Conservation (phyloP, 2,797 vertebrate genomes). For the Lutra lutra region DNA sequence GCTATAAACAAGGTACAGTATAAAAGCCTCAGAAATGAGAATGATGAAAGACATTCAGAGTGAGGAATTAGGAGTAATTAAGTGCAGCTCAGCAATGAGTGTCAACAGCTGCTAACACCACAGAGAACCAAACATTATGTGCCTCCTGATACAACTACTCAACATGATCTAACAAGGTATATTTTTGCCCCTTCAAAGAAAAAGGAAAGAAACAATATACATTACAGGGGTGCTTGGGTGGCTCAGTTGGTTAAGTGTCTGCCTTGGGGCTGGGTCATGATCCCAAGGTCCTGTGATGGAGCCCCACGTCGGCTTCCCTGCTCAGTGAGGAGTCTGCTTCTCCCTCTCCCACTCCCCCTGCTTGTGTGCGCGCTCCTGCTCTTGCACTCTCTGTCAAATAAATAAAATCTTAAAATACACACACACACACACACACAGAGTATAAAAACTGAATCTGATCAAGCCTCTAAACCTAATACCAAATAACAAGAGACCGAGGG, state of each 20-base stretch:
- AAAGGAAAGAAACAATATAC: not conserved
- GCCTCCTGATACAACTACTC: not conserved
- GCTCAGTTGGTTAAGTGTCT: not conserved
- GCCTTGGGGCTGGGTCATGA: not conserved
- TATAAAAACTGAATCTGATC: constrained; percentile 34
- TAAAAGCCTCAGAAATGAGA: not conserved
- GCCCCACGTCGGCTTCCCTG: too few species aligned
- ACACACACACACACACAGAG: not conserved
- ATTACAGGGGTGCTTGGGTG: not conserved
- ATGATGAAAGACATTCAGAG: constrained; percentile 23
- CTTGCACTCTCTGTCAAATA: too few species aligned
- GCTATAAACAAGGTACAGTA: not conserved
- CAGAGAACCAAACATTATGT: not conserved
- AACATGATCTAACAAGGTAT: not conserved
- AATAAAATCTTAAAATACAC: not conserved
- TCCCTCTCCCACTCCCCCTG: too few species aligned
- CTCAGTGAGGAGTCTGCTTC: not conserved
- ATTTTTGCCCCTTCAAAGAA: not conserved
- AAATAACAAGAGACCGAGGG: constrained; percentile 5
- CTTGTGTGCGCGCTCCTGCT: too few species aligned
- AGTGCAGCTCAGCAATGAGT: not conserved
- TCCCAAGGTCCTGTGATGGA: not conserved
- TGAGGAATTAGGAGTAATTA: not conserved
- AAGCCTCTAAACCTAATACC: constrained; percentile 19
- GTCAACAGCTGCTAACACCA: constrained; percentile 22